phyloP scores from a whole-genome alignment of 2,113 vertebrate genomes.

The Cygnus buccinator region DNA sequence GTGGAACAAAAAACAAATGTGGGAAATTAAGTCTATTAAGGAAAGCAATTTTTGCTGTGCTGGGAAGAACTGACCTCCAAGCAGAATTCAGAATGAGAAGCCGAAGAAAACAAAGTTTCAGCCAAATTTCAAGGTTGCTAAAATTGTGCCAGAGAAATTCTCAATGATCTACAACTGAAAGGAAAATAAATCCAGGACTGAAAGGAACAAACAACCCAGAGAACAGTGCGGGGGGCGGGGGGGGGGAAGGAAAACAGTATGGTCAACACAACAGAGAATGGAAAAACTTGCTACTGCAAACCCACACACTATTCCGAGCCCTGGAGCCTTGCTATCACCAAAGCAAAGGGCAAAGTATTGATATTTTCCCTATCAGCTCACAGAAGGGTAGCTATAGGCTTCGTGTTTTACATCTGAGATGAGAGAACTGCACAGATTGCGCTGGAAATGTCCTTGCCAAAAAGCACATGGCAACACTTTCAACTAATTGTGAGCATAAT shows the following conservation, averaged over 20 bases:
- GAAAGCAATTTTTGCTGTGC: neutral
- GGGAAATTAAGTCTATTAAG: neutral
- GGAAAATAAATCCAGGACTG: neutral
- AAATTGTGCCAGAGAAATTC: neutral
- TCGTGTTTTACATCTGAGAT: neutral
- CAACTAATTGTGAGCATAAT: neutral
- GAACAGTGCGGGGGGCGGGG: fast-evolving
- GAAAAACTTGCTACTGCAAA: neutral
- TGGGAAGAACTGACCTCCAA: neutral
- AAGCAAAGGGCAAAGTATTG: neutral
- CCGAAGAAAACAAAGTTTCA: neutral
- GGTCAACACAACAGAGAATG: neutral
- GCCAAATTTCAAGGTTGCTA: neutral
- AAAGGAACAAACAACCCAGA: neutral
- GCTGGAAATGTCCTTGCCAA: neutral
- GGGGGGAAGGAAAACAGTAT: fast-evolving
- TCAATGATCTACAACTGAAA: neutral
- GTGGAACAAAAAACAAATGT: neutral
- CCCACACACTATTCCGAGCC: fast-evolving
- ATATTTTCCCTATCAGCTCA: neutral
- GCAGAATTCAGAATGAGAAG: neutral
- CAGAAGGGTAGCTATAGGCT: too few species aligned
- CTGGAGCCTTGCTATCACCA: neutral
- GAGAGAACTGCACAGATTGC: neutral
- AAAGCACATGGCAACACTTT: neutral